phyloP scores from a whole-genome alignment of 2,113 vertebrate species.

The Corythornis cristatus region DNA sequence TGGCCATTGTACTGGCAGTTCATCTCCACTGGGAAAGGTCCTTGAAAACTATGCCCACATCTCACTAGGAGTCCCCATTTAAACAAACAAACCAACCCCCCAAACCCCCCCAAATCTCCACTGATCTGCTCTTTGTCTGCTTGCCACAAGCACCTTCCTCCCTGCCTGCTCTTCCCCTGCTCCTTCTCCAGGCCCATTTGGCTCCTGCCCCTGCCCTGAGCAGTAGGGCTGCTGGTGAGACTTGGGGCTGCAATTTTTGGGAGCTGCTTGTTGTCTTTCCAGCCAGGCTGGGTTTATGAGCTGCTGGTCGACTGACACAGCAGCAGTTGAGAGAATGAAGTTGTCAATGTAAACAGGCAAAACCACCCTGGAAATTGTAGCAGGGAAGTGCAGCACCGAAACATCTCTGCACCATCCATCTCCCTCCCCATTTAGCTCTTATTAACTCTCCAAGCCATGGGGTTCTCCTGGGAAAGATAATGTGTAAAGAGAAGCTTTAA shows the following conservation, averaged over 20 bases:
- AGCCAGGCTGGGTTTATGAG: neutral
- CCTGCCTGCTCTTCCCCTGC: neutral
- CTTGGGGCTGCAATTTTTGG: neutral
- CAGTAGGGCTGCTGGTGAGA: neutral
- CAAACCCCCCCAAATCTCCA: neutral
- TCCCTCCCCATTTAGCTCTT: neutral
- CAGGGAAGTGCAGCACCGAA: neutral
- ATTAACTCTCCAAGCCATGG: neutral
- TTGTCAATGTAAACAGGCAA: neutral
- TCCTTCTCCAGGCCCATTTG: neutral
- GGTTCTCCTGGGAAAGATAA: neutral
- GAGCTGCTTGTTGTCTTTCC: neutral
- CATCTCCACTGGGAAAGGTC: neutral
- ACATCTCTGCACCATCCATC: rapidly evolving
- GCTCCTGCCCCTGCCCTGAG: neutral
- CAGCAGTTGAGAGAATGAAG: neutral
- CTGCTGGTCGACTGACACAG: neutral
- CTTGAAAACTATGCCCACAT: rapidly evolving
- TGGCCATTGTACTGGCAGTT: neutral
- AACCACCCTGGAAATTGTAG: neutral
- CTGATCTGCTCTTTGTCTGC: neutral
- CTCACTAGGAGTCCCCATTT: neutral
- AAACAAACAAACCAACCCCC: neutral
- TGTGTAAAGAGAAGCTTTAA: neutral
- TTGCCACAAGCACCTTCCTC: neutral